Evolutionary conservation across 2,888 invertebrate genomes (phyloP).

Genomic region (Periphyllus acericola): DNA sequence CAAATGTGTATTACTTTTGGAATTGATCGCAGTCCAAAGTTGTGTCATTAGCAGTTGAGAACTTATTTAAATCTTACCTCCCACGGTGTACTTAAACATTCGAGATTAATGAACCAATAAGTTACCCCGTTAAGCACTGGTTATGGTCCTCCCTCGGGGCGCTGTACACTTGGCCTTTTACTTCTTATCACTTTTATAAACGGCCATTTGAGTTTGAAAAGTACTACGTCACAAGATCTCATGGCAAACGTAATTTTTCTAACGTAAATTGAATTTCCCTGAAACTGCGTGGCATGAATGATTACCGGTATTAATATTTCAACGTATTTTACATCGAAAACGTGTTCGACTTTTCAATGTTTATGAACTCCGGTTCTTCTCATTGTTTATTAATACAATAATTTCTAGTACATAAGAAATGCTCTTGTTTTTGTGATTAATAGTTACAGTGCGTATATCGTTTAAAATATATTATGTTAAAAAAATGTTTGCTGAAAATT

Average conservation of each 20-base stretch:
- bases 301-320: too few relatives aligned
- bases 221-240: not conserved
- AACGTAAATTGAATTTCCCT: not conserved
- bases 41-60: not conserved
- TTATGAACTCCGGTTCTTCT: too few relatives aligned
- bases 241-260: not conserved
- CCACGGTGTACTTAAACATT: not conserved
- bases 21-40: constrained; percentile 1
- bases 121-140: constrained; percentile 6
- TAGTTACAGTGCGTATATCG: too few relatives aligned
- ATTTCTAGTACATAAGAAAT: too few relatives aligned
- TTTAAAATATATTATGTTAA: too few relatives aligned
- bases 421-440: too few relatives aligned
- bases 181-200: constrained; percentile 2
- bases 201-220: not conserved
- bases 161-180: not conserved
- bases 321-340: too few relatives aligned
- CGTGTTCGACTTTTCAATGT: too few relatives aligned
- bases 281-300: too few relatives aligned
- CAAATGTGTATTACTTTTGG: not conserved
- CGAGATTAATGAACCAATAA: constrained; percentile 32
- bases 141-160: not conserved
- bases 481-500: too few relatives aligned
- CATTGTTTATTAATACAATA: too few relatives aligned
- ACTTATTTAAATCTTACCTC: constrained; percentile 32